Conservation (phyloP, 2,797 vertebrate genomes). For the Phyllotis vaccarum region DNA sequence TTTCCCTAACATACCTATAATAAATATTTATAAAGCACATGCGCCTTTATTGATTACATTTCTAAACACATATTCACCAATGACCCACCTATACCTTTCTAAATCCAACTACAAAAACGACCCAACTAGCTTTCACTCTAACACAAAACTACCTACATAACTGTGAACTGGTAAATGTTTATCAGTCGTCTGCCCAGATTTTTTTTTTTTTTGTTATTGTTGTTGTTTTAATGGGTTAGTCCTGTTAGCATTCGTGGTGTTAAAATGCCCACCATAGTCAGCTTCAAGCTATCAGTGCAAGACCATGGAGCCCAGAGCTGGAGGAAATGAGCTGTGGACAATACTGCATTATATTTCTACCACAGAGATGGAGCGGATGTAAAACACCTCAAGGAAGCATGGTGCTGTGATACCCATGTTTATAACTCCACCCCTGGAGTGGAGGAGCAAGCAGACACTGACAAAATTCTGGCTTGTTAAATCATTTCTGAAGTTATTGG, state of each 20-base stretch:
- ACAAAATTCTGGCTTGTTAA: background rate
- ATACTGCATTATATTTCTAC: background rate
- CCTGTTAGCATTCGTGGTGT: background rate
- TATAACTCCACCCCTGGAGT: background rate
- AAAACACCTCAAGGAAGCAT: background rate
- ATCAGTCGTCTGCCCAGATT: background rate
- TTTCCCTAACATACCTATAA: background rate
- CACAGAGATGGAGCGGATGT: rapidly evolving
- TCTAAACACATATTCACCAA: background rate
- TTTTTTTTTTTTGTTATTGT: no score
- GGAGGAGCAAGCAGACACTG: background rate
- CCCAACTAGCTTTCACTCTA: background rate
- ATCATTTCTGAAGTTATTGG: background rate
- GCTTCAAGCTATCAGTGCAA: background rate
- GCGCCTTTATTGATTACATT: background rate
- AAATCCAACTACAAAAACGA: background rate
- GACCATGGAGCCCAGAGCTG: background rate
- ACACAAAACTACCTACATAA: background rate
- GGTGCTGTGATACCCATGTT: no score
- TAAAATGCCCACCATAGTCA: background rate
- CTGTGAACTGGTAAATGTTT: background rate
- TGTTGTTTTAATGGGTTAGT: no score
- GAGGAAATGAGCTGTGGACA: background rate
- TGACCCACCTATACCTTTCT: background rate
- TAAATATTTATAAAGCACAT: background rate